These are phyloP conservation scores for Phenacoccus solenopsis DNA, from an alignment of 1,140 invertebrate species.

Conservation along the genomic window DNA sequence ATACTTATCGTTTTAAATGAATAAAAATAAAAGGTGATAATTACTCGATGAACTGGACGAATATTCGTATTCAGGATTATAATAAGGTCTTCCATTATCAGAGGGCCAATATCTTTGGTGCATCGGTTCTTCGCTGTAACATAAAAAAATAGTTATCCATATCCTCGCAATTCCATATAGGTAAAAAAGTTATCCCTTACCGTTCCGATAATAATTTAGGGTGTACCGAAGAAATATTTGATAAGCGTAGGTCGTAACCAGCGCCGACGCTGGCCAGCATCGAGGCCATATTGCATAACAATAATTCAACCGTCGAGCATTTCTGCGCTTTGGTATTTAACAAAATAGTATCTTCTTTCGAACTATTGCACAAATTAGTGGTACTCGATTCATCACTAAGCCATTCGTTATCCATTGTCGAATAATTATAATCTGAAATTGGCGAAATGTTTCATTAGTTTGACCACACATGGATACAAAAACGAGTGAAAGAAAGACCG, in stretches of 20 bases:
- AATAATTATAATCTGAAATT: background rate
- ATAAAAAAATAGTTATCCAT: background rate
- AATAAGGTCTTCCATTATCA: background rate
- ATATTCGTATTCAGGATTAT: background rate
- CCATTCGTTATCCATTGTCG: background rate
- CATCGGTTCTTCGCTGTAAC: background rate
- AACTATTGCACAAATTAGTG: background rate
- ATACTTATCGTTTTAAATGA: no score
- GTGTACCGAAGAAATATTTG: constrained; percentile 70
- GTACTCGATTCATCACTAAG: background rate
- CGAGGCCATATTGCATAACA: constrained; percentile 80
- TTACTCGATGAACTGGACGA: constrained; percentile 10
- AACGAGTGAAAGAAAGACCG: no score
- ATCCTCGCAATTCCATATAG: no score
- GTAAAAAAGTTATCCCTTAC: constrained; percentile 34
- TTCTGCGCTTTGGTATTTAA: constrained; percentile 26
- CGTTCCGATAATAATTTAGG: constrained; percentile 54
- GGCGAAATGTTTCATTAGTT: no score
- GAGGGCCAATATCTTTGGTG: background rate
- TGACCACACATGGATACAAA: no score
- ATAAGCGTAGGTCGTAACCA: constrained; percentile 79
- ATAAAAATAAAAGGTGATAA: background rate
- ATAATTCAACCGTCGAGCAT: constrained; percentile 61
- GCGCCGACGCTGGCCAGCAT: constrained; percentile 76
- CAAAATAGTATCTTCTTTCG: background rate